Evolutionary conservation across 2,888 invertebrate species (phyloP).

Genomic region (Brenthis daphne): DNA sequence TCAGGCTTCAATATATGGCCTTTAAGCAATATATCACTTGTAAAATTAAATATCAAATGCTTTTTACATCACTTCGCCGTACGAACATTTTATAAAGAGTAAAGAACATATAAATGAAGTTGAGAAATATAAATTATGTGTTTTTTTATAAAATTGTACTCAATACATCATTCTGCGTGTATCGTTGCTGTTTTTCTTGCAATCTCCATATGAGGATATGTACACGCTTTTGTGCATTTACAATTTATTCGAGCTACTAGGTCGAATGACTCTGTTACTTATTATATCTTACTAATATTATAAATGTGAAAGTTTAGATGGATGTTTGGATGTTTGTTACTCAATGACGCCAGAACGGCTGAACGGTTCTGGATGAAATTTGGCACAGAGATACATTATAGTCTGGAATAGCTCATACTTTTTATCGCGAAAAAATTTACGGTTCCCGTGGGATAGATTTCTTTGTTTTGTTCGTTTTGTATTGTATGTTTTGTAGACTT

Average conservation of each 20-base stretch:
- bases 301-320: too few relatives aligned
- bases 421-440: too few relatives aligned
- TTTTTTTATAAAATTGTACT: not conserved
- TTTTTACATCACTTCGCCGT: not conserved
- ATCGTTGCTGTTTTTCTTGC: slow-evolving; percentile 25
- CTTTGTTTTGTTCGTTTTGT: too few relatives aligned
- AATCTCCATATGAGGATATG: slow-evolving; percentile 12
- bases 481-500: too few relatives aligned
- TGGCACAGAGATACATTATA: too few relatives aligned
- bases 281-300: too few relatives aligned
- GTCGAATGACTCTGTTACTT: not conserved
- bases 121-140: not conserved
- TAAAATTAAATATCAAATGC: not conserved
- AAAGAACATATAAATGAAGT: slow-evolving; percentile 10
- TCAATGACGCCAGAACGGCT: too few relatives aligned
- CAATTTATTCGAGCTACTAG: slow-evolving; percentile 4
- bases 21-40: not conserved
- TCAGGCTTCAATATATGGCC: not conserved
- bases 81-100: not conserved
- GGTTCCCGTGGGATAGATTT: too few relatives aligned
- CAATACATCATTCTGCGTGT: slow-evolving; percentile 4
- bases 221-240: slow-evolving; percentile 3
- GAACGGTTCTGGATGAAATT: too few relatives aligned
- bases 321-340: too few relatives aligned
- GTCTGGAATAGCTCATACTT: too few relatives aligned